Evolutionary conservation across 1,140 invertebrate genomes (phyloP).

Genomic region (Hylyphantes graminicola): DNA sequence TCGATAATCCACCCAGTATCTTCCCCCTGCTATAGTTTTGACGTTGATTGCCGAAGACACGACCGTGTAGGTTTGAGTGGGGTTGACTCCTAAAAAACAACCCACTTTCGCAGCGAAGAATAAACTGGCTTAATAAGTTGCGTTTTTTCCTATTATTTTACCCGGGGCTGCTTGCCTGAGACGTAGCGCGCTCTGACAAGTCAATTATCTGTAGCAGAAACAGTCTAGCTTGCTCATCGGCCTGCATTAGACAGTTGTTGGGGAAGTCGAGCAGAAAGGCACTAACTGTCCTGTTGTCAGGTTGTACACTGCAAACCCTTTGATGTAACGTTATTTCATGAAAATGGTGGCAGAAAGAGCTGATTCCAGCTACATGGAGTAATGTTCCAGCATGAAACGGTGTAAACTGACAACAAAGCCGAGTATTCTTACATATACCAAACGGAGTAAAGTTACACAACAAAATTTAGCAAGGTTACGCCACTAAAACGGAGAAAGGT

Average conservation of each 20-base stretch:
- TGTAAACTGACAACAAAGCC: background rate
- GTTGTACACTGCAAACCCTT: background rate
- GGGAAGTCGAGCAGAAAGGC: background rate
- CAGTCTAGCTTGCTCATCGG: constrained; percentile 2
- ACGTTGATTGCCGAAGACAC: constrained; percentile 17
- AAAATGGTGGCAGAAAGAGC: background rate
- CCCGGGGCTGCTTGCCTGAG: background rate
- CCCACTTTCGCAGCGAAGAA: background rate
- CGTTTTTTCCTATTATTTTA: background rate
- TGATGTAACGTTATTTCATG: background rate
- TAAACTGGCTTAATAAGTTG: constrained; percentile 39
- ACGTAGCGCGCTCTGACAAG: constrained; percentile 24
- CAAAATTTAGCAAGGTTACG: no score
- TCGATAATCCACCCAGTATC: no score
- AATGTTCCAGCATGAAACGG: background rate
- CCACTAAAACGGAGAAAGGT: no score
- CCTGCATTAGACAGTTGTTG: background rate
- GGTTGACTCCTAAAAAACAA: constrained; percentile 1
- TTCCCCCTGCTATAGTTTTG: background rate
- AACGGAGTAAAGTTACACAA: no score
- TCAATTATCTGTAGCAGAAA: constrained; percentile 25
- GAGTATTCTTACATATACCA: no score
- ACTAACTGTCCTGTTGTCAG: background rate
- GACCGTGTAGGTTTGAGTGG: constrained; percentile 6
- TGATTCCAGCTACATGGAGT: no score